Percentiles rank a stretch among this genome's conserved stretches.
Conservation (phyloP, 2,113 vertebrate species). For the Corvus cornix region DNA sequence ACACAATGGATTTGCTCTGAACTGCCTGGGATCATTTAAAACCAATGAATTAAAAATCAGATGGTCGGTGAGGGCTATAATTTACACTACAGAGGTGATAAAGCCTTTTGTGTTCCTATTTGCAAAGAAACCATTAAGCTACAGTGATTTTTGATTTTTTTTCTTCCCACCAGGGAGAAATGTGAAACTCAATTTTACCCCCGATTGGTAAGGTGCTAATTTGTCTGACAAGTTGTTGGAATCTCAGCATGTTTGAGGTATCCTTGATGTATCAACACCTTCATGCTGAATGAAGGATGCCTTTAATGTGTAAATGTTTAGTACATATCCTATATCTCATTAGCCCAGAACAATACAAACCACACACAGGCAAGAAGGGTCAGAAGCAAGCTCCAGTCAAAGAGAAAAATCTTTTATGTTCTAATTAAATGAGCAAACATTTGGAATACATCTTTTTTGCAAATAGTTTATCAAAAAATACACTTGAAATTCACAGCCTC, state of each 20-base stretch:
- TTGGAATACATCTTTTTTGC: neutral
- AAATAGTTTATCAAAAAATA: slow-evolving; percentile 23
- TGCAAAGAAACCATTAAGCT: slow-evolving; percentile 59
- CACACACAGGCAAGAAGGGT: slow-evolving; percentile 60
- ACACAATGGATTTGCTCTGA: slow-evolving; percentile 15
- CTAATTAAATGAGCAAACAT: slow-evolving; percentile 66
- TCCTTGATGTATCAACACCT: slow-evolving; percentile 92
- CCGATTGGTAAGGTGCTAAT: slow-evolving; percentile 85
- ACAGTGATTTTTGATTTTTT: slow-evolving; percentile 64
- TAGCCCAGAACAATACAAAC: slow-evolving; percentile 73
- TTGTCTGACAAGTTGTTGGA: slow-evolving; percentile 88
- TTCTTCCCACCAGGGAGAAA: slow-evolving; percentile 74
- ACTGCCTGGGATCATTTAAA: slow-evolving; percentile 63
- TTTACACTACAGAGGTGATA: slow-evolving; percentile 57
- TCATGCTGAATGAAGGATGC: slow-evolving; percentile 85
- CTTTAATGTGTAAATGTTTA: slow-evolving; percentile 80
- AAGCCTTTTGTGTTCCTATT: slow-evolving; percentile 49
- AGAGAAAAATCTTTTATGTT: slow-evolving; percentile 61
- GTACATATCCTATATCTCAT: slow-evolving; percentile 86
- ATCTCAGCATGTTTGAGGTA: slow-evolving; percentile 86
- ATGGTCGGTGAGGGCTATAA: slow-evolving; percentile 28
- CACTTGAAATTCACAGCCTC: neutral
- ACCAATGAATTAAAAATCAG: slow-evolving; percentile 64
- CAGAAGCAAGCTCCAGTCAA: slow-evolving; percentile 46
- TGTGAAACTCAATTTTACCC: slow-evolving; percentile 82